Conservation (phyloP, 2,888 invertebrate species). For the Drosophila hamatofila region DNA sequence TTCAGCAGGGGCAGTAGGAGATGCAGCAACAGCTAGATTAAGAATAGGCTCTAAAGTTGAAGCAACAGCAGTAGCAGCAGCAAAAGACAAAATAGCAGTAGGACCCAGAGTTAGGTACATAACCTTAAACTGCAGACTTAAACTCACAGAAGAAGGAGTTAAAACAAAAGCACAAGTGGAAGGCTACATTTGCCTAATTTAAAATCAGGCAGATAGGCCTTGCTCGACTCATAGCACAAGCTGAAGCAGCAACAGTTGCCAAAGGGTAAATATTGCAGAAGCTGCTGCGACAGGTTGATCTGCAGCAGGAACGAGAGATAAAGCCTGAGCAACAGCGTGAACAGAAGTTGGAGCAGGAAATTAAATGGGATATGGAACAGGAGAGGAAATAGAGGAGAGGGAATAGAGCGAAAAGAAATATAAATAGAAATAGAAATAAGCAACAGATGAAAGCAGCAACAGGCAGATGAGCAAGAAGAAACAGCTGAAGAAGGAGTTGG, state of each 20-base stretch:
- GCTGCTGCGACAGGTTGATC: neutral
- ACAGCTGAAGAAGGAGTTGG: neutral
- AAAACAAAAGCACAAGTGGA: neutral
- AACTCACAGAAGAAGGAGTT: neutral
- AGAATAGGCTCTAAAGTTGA: neutral
- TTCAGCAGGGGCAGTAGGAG: neutral
- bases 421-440: neutral
- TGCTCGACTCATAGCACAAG: neutral
- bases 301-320: neutral
- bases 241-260: neutral
- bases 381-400: neutral
- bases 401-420: neutral
- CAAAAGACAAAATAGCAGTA: neutral
- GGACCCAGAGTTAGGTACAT: no score
- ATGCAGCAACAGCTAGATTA: neutral
- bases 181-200: no score
- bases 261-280: neutral
- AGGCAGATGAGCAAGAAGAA: neutral
- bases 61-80: neutral
- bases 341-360: conserved; percentile 1
- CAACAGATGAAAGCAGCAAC: neutral
- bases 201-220: neutral
- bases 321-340: neutral
- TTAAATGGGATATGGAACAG: neutral
- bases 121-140: neutral